Evolutionary conservation across 1,140 invertebrate genomes (phyloP).

Genomic region (Oscheius sp.): DNA sequence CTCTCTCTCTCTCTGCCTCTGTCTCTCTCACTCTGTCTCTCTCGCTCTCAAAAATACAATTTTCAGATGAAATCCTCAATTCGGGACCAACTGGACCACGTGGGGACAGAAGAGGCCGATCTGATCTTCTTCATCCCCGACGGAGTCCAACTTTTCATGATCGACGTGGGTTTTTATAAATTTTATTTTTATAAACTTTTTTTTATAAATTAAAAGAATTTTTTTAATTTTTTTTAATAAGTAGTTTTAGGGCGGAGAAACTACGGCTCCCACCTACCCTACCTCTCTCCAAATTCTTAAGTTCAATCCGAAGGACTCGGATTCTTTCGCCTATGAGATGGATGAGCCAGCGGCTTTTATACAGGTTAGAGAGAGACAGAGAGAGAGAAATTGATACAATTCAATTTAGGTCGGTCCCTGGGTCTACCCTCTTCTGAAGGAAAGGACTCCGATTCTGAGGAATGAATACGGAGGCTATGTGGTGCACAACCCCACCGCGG

Average conservation of each 20-base stretch:
- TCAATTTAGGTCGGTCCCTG: conserved; percentile 40
- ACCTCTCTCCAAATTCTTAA: conserved; percentile 39
- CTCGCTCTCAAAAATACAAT: neutral
- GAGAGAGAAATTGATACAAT: neutral
- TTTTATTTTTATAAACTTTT: neutral
- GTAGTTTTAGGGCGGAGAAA: conserved; percentile 28
- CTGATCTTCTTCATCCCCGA: conserved; percentile 42
- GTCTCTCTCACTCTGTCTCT: too few species aligned
- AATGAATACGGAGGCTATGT: conserved; percentile 44
- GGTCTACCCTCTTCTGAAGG: conserved; percentile 38
- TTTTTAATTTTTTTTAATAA: neutral
- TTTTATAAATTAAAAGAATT: conserved; percentile 6
- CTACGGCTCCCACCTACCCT: conserved; percentile 42
- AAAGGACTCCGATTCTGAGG: conserved; percentile 35
- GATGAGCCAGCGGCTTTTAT: conserved; percentile 8
- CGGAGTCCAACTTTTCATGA: conserved; percentile 42
- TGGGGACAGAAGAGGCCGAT: conserved; percentile 37
- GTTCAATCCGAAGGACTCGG: conserved; percentile 9
- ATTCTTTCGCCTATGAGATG: neutral
- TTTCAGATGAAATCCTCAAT: conserved; percentile 13
- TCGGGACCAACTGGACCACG: conserved; percentile 27
- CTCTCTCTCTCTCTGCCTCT: too few species aligned
- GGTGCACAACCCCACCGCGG: conserved; percentile 39
- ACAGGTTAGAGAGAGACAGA: conserved; percentile 16
- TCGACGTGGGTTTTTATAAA: conserved; percentile 22